A percentile compares a stretch with the other conserved stretches of the same genome.
Evolutionary conservation across 2,888 invertebrate genomes (phyloP).

Genomic region (Tenthredo distinguenda): DNA sequence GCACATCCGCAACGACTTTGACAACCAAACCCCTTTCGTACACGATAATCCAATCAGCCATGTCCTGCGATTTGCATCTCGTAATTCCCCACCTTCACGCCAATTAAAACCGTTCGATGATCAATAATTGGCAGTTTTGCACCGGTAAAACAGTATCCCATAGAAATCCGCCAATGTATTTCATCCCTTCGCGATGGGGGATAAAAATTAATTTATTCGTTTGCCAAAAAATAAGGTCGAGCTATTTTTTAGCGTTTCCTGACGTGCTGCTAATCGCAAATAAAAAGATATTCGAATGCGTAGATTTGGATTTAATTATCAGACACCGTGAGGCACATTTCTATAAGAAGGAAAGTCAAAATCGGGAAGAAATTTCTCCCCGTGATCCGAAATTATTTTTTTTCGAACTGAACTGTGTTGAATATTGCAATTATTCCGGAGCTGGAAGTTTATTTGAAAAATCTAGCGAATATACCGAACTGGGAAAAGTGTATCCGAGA

Average conservation of each 20-base stretch:
- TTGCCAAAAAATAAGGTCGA: background rate
- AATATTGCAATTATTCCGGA: background rate
- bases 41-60: slow-evolving; percentile 72
- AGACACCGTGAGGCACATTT: too few relatives aligned
- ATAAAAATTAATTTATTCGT: background rate
- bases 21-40: slow-evolving; percentile 63
- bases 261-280: background rate
- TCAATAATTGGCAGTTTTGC: slow-evolving; percentile 45
- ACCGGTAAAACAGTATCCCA: background rate
- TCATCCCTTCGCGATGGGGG: slow-evolving; percentile 49
- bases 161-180: slow-evolving; percentile 8
- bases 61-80: slow-evolving; percentile 72
- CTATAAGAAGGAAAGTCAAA: too few relatives aligned
- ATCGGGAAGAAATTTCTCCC: too few relatives aligned
- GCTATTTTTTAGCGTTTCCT: background rate
- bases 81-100: slow-evolving; percentile 65
- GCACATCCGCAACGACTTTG: slow-evolving; percentile 64
- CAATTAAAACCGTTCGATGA: slow-evolving; percentile 49
- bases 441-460: background rate
- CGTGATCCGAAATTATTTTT: too few relatives aligned
- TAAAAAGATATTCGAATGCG: background rate
- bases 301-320: too few relatives aligned
- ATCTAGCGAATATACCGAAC: background rate
- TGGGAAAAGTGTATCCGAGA: background rate
- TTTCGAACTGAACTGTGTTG: too few relatives aligned